Evolutionary conservation across 92 coral and sea anemone genomes (phyloP).

Genomic region (Chrysogorgia sp.): DNA sequence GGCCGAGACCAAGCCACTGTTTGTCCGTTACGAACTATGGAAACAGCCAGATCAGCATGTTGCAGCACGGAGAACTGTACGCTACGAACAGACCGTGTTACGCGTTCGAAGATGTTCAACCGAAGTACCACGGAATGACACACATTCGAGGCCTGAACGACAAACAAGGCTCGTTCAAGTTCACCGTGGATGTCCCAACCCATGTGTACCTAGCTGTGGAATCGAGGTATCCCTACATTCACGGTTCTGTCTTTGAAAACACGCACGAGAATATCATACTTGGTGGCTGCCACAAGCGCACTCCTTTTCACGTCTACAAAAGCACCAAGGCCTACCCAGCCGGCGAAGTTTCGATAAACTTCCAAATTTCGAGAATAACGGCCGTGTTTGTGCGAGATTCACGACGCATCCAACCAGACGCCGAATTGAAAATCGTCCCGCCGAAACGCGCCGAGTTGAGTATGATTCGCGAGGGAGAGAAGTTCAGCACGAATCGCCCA

Average conservation of each 20-base stretch:
- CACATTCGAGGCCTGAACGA: constrained; percentile 90
- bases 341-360: constrained; percentile 63
- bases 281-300: constrained; percentile 76
- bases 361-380: constrained; percentile 66
- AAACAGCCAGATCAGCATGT: constrained; percentile 69
- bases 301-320: constrained; percentile 77
- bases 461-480: constrained; percentile 89
- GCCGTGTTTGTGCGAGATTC: constrained; percentile 83
- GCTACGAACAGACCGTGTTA: constrained; percentile 83
- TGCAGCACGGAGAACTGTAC: constrained; percentile 85
- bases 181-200: constrained; percentile 74
- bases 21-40: constrained; percentile 78
- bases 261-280: constrained; percentile 70
- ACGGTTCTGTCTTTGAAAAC: constrained; percentile 64
- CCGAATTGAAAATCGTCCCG: constrained; percentile 68
- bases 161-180: constrained; percentile 58
- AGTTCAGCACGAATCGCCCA: constrained; percentile 79
- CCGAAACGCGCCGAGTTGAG: constrained; percentile 62
- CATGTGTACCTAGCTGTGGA: constrained; percentile 77
- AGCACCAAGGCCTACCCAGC: constrained; percentile 69
- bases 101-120: constrained; percentile 76
- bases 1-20: background rate
- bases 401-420: constrained; percentile 62
- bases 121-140: constrained; percentile 89
- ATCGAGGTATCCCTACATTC: constrained; percentile 74